Base-by-base conservation (phyloP, 2,113 vertebrate species). In the Forbesichthys papilliferus region DNA sequence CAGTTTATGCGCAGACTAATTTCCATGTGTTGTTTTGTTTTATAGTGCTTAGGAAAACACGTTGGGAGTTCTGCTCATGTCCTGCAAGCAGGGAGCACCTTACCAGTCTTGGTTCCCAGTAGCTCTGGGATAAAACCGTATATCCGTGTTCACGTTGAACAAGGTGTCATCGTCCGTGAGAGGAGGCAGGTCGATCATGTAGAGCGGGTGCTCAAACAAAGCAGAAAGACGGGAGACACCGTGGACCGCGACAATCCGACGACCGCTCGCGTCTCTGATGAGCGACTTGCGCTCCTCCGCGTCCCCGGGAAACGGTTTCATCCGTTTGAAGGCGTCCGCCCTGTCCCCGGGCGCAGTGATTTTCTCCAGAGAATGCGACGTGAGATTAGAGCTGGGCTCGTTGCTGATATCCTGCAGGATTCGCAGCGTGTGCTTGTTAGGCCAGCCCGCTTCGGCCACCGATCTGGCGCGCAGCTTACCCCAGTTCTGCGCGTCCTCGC, bases 381-480 rank as follows among this genome's bases (percentile, higher is more conserved):
- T 94, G 71, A 95, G 94, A 81, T 97, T 97, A 77, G 95, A 95
- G 87, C 88, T 86, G 4, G 95, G 95, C 73, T 96, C 96, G 69
- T 94, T 95, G 90, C 95, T 96, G 87, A 98, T 96, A 87, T 96
- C 96, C 85, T 97, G 96, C 77, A 98, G 83, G 84, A 96, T 92
- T 58, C 96, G 90, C 73, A 97, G 91, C 60, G 96, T 95, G 92
- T 96, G 95, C 52, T 96, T 97, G 86, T 95, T 93, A 87, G 95
- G 95, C 96, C 95, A 96, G 84, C 91, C 93, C 3, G 92, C 79
- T 7, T 93, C 92, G 74, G 91, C 91, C 63, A 75, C 91, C 11
- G 90, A 71, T 79, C 85, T 73, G 82, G 73, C 64, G 69, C 89
- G 90, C 74, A 88, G 90, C 71, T 90, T 90, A 36, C 78, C 83